These are phyloP conservation scores for Apis florea DNA, from an alignment of 1,140 invertebrate genomes.

Conservation along the genomic window DNA sequence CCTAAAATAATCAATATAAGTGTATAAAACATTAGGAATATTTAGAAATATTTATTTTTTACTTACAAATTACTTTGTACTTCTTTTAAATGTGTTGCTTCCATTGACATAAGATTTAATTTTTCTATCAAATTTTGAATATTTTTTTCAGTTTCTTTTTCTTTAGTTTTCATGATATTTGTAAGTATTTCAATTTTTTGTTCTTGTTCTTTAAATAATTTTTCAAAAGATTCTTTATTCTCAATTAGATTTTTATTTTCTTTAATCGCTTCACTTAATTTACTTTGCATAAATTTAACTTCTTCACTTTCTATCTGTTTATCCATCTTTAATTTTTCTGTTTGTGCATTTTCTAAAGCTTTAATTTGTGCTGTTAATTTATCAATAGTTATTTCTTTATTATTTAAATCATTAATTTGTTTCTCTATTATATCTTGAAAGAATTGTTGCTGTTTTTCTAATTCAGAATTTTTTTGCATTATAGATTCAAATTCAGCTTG, in stretches of 20 bases:
- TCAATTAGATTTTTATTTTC: conserved; percentile 60
- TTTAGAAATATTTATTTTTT: conserved; percentile 2
- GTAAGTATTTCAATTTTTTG: conserved; percentile 60
- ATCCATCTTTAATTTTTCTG: conserved; percentile 52
- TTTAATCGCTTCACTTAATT: conserved; percentile 54
- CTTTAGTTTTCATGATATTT: conserved; percentile 64
- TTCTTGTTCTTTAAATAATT: conserved; percentile 64
- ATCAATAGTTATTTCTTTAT: conserved; percentile 43
- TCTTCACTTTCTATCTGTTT: conserved; percentile 58
- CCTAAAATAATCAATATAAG: conserved; percentile 55
- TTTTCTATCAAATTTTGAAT: conserved; percentile 69
- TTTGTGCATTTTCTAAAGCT: conserved; percentile 49
- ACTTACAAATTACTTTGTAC: conserved; percentile 69
- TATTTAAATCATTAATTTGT: conserved; percentile 50
- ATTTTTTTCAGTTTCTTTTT: conserved; percentile 67
- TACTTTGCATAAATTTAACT: conserved; percentile 50
- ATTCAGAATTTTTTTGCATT: conserved; percentile 56
- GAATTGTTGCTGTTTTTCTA: conserved; percentile 48
- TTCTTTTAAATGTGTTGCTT: conserved; percentile 66
- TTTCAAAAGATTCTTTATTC: conserved; percentile 61
- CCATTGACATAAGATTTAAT: conserved; percentile 65
- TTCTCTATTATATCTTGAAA: conserved; percentile 46
- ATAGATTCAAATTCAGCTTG: conserved; percentile 47
- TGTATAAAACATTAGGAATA: background rate
- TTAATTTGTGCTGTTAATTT: conserved; percentile 62